Percentiles rank a stretch among this genome's conserved stretches.
Evolutionary conservation across 2,797 vertebrate species (phyloP).

Genomic region (Pseudomugil gertrudae): DNA sequence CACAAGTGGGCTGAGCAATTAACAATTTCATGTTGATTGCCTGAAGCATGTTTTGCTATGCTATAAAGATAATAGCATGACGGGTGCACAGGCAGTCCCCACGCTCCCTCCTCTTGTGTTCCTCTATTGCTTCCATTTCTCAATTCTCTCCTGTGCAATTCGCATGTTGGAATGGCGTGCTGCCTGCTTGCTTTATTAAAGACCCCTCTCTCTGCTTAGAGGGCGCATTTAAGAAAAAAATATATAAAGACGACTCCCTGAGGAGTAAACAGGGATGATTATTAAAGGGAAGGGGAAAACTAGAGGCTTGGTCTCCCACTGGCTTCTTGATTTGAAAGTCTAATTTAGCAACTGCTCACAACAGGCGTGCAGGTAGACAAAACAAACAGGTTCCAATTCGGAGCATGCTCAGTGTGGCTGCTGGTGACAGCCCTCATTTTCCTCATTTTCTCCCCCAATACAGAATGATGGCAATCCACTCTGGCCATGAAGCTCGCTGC

Average conservation of each 20-base stretch:
- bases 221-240: slow-evolving; percentile 79
- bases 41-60: slow-evolving; percentile 88
- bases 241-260: slow-evolving; percentile 83
- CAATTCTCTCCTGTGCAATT: slow-evolving; percentile 80
- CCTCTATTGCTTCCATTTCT: slow-evolving; percentile 80
- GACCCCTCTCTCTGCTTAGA: slow-evolving; percentile 78
- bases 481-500: slow-evolving; percentile 62
- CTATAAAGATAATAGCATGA: slow-evolving; percentile 90
- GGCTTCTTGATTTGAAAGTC: slow-evolving; percentile 86
- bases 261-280: slow-evolving; percentile 88
- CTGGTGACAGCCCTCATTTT: slow-evolving; percentile 71
- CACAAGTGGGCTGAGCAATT: slow-evolving; percentile 91
- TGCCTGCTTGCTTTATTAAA: slow-evolving; percentile 83
- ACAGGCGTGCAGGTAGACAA: slow-evolving; percentile 82
- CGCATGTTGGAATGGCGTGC: slow-evolving; percentile 74
- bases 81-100: slow-evolving; percentile 72
- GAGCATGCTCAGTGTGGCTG: slow-evolving; percentile 76
- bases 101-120: slow-evolving; percentile 65
- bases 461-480: slow-evolving; percentile 70
- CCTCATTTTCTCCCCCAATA: slow-evolving; percentile 61
- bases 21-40: slow-evolving; percentile 94
- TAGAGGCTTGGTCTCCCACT: slow-evolving; percentile 82
- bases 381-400: slow-evolving; percentile 81
- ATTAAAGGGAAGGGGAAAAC: slow-evolving; percentile 83
- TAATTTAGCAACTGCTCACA: slow-evolving; percentile 84